Evolutionary conservation across 1,140 invertebrate genomes (phyloP).

Genomic region (Saxidomus purpurata): DNA sequence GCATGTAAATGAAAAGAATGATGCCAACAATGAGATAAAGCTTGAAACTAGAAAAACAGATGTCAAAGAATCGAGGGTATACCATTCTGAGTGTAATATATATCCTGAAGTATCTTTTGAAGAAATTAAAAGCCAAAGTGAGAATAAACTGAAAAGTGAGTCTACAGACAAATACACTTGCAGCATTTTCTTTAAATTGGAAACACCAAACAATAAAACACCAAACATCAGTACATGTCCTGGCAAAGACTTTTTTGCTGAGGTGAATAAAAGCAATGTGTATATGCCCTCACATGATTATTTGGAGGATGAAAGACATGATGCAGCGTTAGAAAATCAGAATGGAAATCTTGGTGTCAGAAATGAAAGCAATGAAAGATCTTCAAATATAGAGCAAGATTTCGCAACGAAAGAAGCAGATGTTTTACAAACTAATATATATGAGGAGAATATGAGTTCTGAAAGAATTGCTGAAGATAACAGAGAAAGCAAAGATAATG

Average conservation of each 20-base stretch:
- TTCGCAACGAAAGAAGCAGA: too few relatives aligned
- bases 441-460: too few relatives aligned
- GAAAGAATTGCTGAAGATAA: not conserved
- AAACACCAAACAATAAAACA: not conserved
- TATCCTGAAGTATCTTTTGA: not conserved
- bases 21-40: not conserved
- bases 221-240: not conserved
- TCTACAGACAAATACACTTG: not conserved
- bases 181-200: slow-evolving; percentile 6
- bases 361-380: too few relatives aligned
- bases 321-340: too few relatives aligned
- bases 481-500: not conserved
- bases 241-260: not conserved
- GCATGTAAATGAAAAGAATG: not conserved
- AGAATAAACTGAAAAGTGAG: not conserved
- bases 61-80: not conserved
- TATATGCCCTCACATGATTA: too few relatives aligned
- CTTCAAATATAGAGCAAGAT: too few relatives aligned
- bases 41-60: not conserved
- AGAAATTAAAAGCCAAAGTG: not conserved
- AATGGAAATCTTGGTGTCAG: too few relatives aligned
- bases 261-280: not conserved
- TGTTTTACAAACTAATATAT: too few relatives aligned
- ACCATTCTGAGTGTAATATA: not conserved
- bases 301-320: too few relatives aligned